Percentiles rank a stretch among this genome's conserved stretches.
Evolutionary conservation across 2,888 invertebrate species (phyloP).

Genomic region (Caenorhabditis virilis): DNA sequence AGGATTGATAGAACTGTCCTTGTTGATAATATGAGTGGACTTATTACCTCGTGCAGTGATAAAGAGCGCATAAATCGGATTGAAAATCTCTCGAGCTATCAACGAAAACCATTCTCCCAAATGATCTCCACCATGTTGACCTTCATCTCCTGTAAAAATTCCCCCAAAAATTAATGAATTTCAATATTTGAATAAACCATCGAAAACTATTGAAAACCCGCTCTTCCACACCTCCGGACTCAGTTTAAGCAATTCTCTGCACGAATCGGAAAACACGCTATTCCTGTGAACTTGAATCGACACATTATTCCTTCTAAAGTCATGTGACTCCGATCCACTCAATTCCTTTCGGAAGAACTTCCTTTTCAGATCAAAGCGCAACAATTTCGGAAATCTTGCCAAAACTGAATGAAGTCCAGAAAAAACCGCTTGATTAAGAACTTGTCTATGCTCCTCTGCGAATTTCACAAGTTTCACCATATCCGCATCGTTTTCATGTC

Average conservation of each 20-base stretch:
- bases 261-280: conserved; percentile 87
- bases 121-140: conserved; percentile 87
- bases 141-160: conserved; percentile 77
- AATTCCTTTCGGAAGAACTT: conserved; percentile 85
- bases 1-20: conserved; percentile 85
- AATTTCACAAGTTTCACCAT: conserved; percentile 82
- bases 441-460: conserved; percentile 85
- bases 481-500: conserved; percentile 73
- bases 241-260: conserved; percentile 82
- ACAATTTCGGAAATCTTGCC: conserved; percentile 83
- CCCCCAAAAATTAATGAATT: conserved; percentile 3
- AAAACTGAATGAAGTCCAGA: conserved; percentile 87
- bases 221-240: conserved; percentile 88
- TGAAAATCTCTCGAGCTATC: conserved; percentile 87
- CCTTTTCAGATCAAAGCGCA: conserved; percentile 88
- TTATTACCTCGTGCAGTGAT: conserved; percentile 87
- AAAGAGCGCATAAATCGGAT: conserved; percentile 88
- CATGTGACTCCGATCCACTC: conserved; percentile 80
- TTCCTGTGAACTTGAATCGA: conserved; percentile 84
- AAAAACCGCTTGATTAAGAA: conserved; percentile 83
- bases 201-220: conserved; percentile 87
- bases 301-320: conserved; percentile 77
- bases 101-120: conserved; percentile 86
- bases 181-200: conserved; percentile 74
- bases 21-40: conserved; percentile 85